Conservation (phyloP, 2,797 vertebrate species). For the Cephalopachus bancanus region DNA sequence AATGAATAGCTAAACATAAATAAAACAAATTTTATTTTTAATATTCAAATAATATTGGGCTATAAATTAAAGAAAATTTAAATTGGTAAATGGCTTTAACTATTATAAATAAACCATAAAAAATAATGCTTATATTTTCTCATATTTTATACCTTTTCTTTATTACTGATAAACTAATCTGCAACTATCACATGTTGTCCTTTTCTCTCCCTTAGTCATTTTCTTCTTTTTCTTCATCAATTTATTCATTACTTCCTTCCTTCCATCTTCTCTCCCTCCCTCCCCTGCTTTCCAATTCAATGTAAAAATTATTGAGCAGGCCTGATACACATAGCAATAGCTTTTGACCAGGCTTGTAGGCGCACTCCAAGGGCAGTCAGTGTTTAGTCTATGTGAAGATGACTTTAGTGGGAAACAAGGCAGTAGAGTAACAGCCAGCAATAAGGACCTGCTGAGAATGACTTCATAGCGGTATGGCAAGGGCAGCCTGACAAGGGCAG, state of each 20-base stretch:
- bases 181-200: not conserved
- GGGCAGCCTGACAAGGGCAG: not conserved
- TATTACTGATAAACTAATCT: not conserved
- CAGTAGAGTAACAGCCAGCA: not conserved
- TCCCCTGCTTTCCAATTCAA: not conserved
- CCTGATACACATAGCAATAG: not conserved
- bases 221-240: not conserved
- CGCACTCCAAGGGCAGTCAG: not conserved
- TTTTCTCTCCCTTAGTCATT: not conserved
- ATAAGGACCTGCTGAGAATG: not conserved
- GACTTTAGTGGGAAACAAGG: not conserved
- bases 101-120: not conserved
- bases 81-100: not conserved
- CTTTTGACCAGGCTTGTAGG: not conserved
- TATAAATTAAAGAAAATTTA: not conserved
- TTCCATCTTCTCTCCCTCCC: not conserved
- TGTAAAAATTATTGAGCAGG: not conserved
- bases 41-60: not conserved
- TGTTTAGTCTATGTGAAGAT: not conserved
- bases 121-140: not conserved
- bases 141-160: not conserved
- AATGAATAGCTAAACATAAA: not conserved
- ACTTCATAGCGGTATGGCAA: not conserved
- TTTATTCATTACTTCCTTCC: not conserved
- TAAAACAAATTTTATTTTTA: not conserved